Conservation (phyloP, 92 coral and sea anemone species). For the Epizoanthus rinbou region DNA sequence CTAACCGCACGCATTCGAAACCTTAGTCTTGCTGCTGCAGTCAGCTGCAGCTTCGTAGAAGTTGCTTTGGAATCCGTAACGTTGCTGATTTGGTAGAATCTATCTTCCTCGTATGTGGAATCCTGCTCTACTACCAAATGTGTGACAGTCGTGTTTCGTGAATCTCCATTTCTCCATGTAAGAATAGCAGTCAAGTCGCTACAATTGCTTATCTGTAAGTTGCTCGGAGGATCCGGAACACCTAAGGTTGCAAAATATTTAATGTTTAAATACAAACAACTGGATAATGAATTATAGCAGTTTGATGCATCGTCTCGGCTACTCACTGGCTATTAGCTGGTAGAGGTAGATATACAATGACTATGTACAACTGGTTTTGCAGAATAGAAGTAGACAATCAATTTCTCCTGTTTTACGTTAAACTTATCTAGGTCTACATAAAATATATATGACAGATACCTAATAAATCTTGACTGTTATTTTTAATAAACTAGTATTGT, state of each 20-base stretch:
- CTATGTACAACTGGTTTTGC: no score
- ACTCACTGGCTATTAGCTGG: no score
- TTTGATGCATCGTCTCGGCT: no score
- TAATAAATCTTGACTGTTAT: no score
- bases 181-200: background rate
- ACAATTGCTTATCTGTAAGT: conserved; percentile 13
- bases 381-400: no score
- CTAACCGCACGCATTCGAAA: conserved; percentile 15
- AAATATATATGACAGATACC: no score
- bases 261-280: no score
- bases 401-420: no score
- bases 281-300: no score
- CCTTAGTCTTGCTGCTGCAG: background rate
- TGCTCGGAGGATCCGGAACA: conserved; percentile 8
- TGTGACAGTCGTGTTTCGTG: background rate
- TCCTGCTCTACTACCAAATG: conserved; percentile 16
- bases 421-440: no score
- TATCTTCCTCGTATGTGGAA: background rate
- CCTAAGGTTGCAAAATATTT: background rate
- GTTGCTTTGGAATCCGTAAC: conserved; percentile 13
- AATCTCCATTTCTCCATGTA: background rate
- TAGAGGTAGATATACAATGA: no score
- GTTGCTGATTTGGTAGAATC: background rate
- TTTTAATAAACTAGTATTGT: no score
- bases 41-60: background rate